A percentile compares a stretch with the other conserved stretches of the same genome.
These are phyloP conservation scores for Catalaphyllia jardinei DNA, from an alignment of 64 coral and sea anemone genomes.

Conservation along the genomic window DNA sequence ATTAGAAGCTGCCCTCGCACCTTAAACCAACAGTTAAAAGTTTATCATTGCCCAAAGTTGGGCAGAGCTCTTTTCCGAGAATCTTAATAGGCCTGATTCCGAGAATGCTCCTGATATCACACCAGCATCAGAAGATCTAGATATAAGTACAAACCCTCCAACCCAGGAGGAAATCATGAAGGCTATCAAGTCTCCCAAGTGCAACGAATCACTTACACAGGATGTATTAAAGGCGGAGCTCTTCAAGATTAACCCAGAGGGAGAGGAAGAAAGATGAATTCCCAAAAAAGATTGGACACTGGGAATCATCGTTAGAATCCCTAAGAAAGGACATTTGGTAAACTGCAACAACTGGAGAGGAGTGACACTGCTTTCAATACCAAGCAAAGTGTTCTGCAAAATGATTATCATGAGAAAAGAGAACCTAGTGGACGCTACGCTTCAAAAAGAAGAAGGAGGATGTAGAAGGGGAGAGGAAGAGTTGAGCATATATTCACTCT, in stretches of 20 bases:
- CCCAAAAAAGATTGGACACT: neutral
- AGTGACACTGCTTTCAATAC: neutral
- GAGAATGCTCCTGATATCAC: too few species aligned
- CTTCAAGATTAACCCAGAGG: too few species aligned
- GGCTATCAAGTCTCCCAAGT: neutral
- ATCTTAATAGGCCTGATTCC: too few species aligned
- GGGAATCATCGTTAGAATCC: slow-evolving; percentile 5
- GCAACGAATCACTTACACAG: neutral
- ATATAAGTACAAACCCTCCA: neutral
- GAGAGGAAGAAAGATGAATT: neutral
- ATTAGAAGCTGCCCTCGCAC: too few species aligned
- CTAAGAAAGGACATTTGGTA: slow-evolving; percentile 10
- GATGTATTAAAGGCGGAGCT: too few species aligned
- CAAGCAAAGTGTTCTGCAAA: slow-evolving; percentile 38
- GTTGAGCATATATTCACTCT: slow-evolving; percentile 36
- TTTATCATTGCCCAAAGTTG: too few species aligned
- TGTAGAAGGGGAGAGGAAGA: slow-evolving; percentile 27
- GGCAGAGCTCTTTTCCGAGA: too few species aligned
- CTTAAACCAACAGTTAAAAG: too few species aligned
- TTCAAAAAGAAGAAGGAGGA: slow-evolving; percentile 10
- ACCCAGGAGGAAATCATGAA: neutral
- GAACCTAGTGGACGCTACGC: neutral
- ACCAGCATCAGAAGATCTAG: neutral
- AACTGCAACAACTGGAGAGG: slow-evolving; percentile 22
- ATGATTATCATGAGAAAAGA: neutral